phyloP scores from a whole-genome alignment of 2,113 vertebrate species.

The Vulpes lagopus region DNA sequence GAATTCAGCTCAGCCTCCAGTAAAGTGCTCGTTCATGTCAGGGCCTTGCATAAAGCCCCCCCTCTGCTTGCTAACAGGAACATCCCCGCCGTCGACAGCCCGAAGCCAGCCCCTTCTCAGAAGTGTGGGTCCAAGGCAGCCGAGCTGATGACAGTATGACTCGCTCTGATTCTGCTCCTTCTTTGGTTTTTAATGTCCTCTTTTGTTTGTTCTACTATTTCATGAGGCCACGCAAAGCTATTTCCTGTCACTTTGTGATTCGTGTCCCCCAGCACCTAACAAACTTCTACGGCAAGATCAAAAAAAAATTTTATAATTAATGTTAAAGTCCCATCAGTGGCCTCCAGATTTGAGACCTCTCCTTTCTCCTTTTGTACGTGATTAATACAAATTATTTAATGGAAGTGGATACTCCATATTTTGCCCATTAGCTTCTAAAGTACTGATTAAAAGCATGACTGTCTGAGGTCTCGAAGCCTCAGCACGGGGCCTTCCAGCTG shows the following conservation, averaged over 20 bases:
- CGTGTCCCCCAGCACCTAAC: not conserved
- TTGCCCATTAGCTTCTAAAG: not conserved
- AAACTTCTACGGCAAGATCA: not conserved
- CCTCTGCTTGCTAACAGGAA: not conserved
- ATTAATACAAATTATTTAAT: not conserved
- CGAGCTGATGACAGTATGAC: rapidly evolving
- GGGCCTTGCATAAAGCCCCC: not conserved
- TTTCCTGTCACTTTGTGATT: not conserved
- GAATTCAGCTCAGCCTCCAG: not conserved
- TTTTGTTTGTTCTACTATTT: not conserved
- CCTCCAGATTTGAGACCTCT: not conserved
- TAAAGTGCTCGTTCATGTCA: not conserved
- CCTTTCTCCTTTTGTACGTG: not conserved
- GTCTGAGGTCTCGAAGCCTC: not conserved
- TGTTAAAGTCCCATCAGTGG: not conserved
- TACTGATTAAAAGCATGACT: not conserved
- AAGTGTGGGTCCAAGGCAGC: rapidly evolving
- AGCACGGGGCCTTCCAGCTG: not conserved
- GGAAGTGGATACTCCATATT: not conserved
- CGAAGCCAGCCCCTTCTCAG: not conserved
- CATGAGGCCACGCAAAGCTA: not conserved
- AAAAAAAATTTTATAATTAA: not conserved
- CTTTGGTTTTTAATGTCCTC: not conserved
- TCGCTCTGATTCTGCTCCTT: not conserved
- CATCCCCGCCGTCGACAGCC: too few species aligned